Conservation (phyloP, 2,113 vertebrate genomes). For the Sminthopsis crassicaudata region DNA sequence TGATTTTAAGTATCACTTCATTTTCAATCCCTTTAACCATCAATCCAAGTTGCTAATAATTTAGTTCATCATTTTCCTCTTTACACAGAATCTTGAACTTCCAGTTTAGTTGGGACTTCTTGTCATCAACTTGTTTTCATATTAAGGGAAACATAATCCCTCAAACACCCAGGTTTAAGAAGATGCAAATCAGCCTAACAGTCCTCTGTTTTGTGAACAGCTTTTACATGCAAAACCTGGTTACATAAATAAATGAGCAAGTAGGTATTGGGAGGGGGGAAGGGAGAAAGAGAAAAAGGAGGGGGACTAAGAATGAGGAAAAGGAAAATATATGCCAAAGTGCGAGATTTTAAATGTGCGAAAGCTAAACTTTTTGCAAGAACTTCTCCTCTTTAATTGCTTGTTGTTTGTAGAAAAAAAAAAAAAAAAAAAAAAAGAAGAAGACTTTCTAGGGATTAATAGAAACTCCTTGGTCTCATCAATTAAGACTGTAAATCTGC, state of each 20-base stretch:
- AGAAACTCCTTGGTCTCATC: neutral
- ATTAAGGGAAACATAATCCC: conserved; percentile 77
- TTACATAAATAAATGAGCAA: conserved; percentile 74
- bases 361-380: neutral
- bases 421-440: neutral
- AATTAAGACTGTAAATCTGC: neutral
- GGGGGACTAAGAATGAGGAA: neutral
- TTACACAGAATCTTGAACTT: conserved; percentile 60
- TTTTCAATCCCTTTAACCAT: neutral
- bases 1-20: neutral
- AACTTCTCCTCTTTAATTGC: neutral
- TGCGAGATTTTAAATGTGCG: neutral
- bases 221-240: conserved; percentile 85
- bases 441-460: neutral
- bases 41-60: neutral
- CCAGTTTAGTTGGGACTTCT: conserved; percentile 69
- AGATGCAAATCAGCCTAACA: conserved; percentile 84
- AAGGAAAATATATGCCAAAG: neutral
- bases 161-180: conserved; percentile 66
- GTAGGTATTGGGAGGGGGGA: neutral
- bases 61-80: conserved; percentile 35
- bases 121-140: conserved; percentile 80
- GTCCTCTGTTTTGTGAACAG: conserved; percentile 77
- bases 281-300: neutral
- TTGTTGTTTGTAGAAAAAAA: accelerated